Conservation (phyloP, 2,888 invertebrate species). For the Polymixis lichenea region DNA sequence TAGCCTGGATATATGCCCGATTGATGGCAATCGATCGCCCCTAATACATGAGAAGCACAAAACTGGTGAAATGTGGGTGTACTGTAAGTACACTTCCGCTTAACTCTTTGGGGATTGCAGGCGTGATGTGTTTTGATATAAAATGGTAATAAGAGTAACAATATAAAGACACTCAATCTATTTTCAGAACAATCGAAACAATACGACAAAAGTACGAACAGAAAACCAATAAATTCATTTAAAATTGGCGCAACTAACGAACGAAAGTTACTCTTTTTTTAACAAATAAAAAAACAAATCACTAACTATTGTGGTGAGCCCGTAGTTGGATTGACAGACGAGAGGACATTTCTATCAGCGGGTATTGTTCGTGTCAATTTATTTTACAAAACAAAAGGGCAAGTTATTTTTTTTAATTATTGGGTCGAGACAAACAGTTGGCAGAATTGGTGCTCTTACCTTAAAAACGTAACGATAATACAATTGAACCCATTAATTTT, state of each 20-base stretch:
- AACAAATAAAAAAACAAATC: slow-evolving; percentile 18
- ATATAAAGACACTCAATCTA: background rate
- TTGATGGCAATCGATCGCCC: too few relatives aligned
- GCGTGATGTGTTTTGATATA: too few relatives aligned
- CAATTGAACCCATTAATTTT: background rate
- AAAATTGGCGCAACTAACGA: slow-evolving; percentile 46
- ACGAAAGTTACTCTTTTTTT: slow-evolving; percentile 18
- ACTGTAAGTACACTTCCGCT: too few relatives aligned
- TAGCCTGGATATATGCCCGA: too few relatives aligned
- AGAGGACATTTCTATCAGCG: slow-evolving; percentile 35
- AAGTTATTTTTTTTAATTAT: slow-evolving; percentile 24
- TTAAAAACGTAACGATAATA: slow-evolving; percentile 13
- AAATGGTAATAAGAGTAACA: too few relatives aligned
- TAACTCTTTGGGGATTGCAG: too few relatives aligned
- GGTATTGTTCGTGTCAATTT: slow-evolving; percentile 18
- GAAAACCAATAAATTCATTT: slow-evolving; percentile 31
- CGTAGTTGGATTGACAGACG: slow-evolving; percentile 29
- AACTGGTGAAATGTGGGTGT: too few relatives aligned
- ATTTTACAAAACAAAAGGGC: background rate
- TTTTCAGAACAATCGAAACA: slow-evolving; percentile 4
- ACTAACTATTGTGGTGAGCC: slow-evolving; percentile 43
- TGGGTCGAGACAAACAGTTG: slow-evolving; percentile 12
- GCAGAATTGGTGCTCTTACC: slow-evolving; percentile 31
- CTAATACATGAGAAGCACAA: too few relatives aligned
- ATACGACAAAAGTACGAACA: background rate